Conservation (phyloP, 1,140 invertebrate genomes). For the Paraescarpia echinospica region DNA sequence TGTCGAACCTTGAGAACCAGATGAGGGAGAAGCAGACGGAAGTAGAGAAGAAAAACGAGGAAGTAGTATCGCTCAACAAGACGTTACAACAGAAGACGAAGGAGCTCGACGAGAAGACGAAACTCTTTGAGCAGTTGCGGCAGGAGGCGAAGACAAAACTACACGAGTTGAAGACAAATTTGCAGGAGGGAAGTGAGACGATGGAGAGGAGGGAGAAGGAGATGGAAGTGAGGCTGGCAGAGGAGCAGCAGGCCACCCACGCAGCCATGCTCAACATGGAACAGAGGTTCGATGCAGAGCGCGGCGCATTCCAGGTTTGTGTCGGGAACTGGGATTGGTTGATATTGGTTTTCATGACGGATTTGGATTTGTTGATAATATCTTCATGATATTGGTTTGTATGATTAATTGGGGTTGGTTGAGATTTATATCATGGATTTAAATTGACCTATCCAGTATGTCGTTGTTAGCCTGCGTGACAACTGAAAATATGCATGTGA, state of each 20-base stretch:
- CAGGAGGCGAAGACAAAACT: slow-evolving; percentile 13
- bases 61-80: not conserved
- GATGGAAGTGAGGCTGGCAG: not conserved
- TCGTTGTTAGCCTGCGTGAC: too few species aligned
- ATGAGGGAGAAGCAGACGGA: slow-evolving; percentile 11
- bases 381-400: too few species aligned
- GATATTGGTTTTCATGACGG: too few species aligned
- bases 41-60: slow-evolving; percentile 1
- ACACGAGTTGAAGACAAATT: slow-evolving; percentile 3
- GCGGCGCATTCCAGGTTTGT: not conserved
- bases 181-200: slow-evolving; percentile 1
- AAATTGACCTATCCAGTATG: too few species aligned
- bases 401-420: too few species aligned
- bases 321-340: not conserved
- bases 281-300: slow-evolving; percentile 12
- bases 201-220: not conserved
- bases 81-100: not conserved
- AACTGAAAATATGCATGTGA: too few species aligned
- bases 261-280: not conserved
- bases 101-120: not conserved
- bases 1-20: not conserved
- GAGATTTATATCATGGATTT: too few species aligned
- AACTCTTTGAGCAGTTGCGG: not conserved
- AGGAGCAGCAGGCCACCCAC: not conserved
- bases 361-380: too few species aligned